Conservation (phyloP, 64 coral and sea anemone species). For the Exaiptasia diaphana region DNA sequence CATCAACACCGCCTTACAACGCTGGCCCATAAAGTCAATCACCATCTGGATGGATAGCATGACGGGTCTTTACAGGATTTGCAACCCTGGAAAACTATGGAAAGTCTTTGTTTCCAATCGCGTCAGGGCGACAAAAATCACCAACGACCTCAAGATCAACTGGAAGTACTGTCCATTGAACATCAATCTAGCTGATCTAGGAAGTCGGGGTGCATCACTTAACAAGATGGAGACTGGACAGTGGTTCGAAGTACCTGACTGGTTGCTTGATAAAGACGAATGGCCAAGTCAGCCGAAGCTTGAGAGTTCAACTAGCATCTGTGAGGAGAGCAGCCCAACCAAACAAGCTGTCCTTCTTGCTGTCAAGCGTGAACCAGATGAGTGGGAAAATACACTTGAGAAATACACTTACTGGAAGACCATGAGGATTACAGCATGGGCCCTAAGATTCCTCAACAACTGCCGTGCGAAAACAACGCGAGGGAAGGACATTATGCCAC, state of each 20-base stretch:
- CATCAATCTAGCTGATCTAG: slow-evolving; percentile 56
- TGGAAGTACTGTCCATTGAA: slow-evolving; percentile 42
- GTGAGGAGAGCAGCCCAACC: slow-evolving; percentile 4
- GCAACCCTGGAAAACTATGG: slow-evolving; percentile 1
- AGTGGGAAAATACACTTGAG: not conserved
- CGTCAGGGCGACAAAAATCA: not conserved
- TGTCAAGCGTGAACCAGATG: not conserved
- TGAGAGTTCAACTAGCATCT: not conserved
- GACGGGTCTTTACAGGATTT: slow-evolving; percentile 3
- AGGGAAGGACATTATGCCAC: not conserved
- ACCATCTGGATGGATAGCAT: too few relatives aligned
- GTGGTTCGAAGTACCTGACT: slow-evolving; percentile 66
- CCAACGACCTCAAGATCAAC: not conserved
- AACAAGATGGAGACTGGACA: slow-evolving; percentile 38
- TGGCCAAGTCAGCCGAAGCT: slow-evolving; percentile 62
- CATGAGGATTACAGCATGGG: slow-evolving; percentile 51
- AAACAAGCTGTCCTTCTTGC: not conserved
- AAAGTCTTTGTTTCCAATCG: not conserved
- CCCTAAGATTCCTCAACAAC: not conserved
- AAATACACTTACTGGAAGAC: slow-evolving; percentile 23
- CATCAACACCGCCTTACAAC: slow-evolving; percentile 12
- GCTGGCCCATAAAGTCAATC: too few relatives aligned
- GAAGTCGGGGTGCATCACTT: slow-evolving; percentile 53
- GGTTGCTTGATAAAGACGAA: slow-evolving; percentile 47
- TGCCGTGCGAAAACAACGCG: not conserved